phyloP scores from a whole-genome alignment of 1,140 invertebrate genomes.

The Homarus americanus region DNA sequence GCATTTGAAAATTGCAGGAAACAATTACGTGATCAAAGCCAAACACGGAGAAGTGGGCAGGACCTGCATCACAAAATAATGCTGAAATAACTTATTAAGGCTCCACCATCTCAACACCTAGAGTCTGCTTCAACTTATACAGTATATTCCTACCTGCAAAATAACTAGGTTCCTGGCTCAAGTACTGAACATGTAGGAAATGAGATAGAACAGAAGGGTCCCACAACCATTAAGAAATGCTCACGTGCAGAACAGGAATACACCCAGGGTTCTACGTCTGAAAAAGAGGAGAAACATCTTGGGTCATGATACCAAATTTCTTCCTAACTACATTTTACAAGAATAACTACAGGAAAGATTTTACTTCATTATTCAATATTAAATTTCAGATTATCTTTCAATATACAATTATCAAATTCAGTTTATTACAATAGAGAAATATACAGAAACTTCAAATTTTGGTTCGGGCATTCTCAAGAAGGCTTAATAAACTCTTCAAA shows the following conservation, averaged over 20 bases:
- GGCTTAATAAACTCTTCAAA: background rate
- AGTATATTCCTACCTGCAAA: slow-evolving; percentile 8
- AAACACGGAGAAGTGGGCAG: no score
- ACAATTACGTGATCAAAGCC: no score
- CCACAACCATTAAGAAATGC: slow-evolving; percentile 52
- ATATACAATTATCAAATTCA: background rate
- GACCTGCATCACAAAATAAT: background rate
- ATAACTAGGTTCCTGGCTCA: background rate
- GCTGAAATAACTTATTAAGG: background rate
- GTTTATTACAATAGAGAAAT: background rate
- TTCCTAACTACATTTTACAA: background rate
- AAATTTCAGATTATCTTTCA: no score
- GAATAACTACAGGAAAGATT: background rate
- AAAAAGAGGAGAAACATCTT: slow-evolving; percentile 44
- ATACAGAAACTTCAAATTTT: background rate
- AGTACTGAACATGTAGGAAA: background rate
- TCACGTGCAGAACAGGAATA: slow-evolving; percentile 50
- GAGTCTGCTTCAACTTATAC: background rate
- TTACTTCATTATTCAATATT: background rate
- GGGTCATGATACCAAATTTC: background rate
- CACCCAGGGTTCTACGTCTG: slow-evolving; percentile 48
- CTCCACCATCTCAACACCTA: background rate
- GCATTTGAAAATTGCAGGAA: background rate
- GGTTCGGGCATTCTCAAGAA: background rate
- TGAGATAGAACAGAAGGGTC: slow-evolving; percentile 35